A percentile compares a stretch with the other conserved stretches of the same genome.
phyloP scores from a whole-genome alignment of 1,140 invertebrate genomes.

The Centruroides vittatus region DNA sequence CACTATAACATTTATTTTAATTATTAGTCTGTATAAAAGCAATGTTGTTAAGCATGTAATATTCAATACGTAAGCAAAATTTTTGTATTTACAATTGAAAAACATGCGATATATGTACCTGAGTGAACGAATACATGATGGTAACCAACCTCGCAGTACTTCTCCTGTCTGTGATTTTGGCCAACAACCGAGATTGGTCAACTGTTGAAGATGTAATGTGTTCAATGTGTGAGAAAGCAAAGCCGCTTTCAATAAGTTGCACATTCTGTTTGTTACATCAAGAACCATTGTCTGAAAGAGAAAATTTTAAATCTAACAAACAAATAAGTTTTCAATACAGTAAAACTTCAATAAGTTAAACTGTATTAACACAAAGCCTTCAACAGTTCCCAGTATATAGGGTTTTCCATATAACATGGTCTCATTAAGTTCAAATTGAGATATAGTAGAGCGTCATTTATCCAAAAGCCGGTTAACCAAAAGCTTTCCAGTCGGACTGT shows the following conservation, averaged over 20 bases:
- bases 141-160: constrained; percentile 48
- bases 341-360: too few relatives aligned
- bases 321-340: too few relatives aligned
- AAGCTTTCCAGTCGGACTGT: too few relatives aligned
- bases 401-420: too few relatives aligned
- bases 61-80: neutral
- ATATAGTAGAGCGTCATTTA: too few relatives aligned
- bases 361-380: too few relatives aligned
- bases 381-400: too few relatives aligned
- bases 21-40: too few relatives aligned
- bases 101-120: constrained; percentile 21
- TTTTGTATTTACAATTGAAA: neutral
- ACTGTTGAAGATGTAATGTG: constrained; percentile 20
- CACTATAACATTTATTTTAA: too few relatives aligned
- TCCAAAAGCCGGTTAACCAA: too few relatives aligned
- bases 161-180: constrained; percentile 18
- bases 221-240: constrained; percentile 43
- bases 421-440: too few relatives aligned
- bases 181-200: constrained; percentile 25
- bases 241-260: constrained; percentile 45
- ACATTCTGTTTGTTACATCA: constrained; percentile 46
- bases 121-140: constrained; percentile 58
- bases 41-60: neutral
- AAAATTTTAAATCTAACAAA: neutral
- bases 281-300: constrained; percentile 43